Conservation (phyloP, 1,140 invertebrate genomes). For the Rhopalosiphum maidis region DNA sequence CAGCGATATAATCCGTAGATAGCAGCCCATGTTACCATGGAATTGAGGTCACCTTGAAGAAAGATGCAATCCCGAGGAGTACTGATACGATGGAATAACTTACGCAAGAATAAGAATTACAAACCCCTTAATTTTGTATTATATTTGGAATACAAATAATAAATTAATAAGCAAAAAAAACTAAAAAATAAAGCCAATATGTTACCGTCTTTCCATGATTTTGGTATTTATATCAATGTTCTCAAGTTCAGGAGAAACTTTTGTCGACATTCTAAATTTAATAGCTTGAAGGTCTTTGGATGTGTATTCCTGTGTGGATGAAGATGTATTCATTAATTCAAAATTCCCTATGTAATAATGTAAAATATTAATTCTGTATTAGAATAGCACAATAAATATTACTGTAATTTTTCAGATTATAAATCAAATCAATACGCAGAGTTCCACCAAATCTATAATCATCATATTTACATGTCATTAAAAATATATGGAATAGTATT, state of each 20-base stretch:
- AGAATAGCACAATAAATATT: neutral
- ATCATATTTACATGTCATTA: neutral
- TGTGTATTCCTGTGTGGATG: slow-evolving; percentile 37
- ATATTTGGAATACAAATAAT: slow-evolving; percentile 4
- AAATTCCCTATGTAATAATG: neutral
- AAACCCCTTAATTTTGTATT: slow-evolving; percentile 45
- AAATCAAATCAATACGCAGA: neutral
- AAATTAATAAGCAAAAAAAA: slow-evolving; percentile 49
- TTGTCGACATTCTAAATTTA: neutral
- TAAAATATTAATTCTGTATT: neutral
- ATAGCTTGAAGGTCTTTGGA: slow-evolving; percentile 38
- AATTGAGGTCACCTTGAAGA: neutral
- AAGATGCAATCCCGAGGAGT: neutral
- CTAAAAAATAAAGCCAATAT: neutral
- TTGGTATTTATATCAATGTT: neutral
- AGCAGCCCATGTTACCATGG: no score
- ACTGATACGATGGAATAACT: neutral
- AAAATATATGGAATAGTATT: neutral
- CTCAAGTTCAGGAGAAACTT: neutral
- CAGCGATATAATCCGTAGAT: no score
- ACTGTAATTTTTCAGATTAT: no score
- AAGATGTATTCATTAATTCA: neutral
- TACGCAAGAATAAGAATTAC: slow-evolving; percentile 36
- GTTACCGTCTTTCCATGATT: slow-evolving; percentile 25
- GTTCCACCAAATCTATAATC: neutral